Evolutionary conservation across 2,113 vertebrate genomes (phyloP).

Genomic region (Asarcornis scutulata): DNA sequence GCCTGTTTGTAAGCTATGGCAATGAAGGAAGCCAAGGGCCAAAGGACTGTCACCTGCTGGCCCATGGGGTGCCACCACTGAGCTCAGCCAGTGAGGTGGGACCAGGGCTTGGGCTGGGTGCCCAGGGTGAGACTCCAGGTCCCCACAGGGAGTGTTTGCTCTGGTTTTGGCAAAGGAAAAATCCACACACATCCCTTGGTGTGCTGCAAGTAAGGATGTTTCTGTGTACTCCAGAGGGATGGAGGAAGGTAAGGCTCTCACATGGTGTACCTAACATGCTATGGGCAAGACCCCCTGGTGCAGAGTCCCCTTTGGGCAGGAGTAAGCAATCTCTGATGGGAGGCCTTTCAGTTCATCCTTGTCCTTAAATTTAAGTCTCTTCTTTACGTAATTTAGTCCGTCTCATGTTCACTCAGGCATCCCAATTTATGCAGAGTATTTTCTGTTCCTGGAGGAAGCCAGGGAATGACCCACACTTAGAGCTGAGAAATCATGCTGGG

Average conservation of each 20-base stretch:
- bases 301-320: background rate
- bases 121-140: background rate
- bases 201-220: background rate
- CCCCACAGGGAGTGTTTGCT: background rate
- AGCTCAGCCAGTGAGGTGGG: background rate
- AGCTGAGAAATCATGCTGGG: background rate
- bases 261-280: background rate
- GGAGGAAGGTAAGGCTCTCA: background rate
- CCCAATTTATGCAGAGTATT: accelerated
- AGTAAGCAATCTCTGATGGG: background rate
- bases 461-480: background rate
- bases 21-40: background rate
- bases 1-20: background rate
- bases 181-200: background rate
- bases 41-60: background rate
- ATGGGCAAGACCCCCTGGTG: background rate
- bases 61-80: background rate
- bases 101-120: background rate
- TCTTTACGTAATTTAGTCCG: background rate
- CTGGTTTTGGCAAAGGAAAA: background rate
- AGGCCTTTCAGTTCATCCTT: background rate
- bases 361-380: background rate
- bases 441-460: background rate
- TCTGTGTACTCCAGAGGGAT: background rate
- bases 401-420: background rate